Evolutionary conservation across 1,140 invertebrate genomes (phyloP).

Genomic region (Drosophila pectinifera): DNA sequence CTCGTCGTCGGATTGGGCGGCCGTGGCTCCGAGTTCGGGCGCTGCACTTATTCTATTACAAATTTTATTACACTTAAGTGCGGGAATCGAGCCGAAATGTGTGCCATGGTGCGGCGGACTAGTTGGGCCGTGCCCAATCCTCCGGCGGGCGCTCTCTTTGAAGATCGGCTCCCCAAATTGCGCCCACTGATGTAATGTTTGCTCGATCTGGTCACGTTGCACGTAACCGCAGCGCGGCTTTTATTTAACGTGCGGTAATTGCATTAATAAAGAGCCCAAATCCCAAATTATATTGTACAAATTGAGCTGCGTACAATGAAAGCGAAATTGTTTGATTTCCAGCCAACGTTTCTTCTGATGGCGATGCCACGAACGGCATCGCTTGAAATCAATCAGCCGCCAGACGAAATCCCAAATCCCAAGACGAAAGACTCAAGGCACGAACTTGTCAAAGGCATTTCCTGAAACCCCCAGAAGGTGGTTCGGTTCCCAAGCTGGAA

Average conservation of each 20-base stretch:
- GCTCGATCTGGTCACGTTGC: constrained; percentile 79
- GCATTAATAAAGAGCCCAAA: constrained; percentile 81
- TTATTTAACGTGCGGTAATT: constrained; percentile 81
- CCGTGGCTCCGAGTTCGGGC: constrained; percentile 14
- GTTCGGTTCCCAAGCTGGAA: neutral
- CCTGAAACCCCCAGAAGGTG: constrained; percentile 1
- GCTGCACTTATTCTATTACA: constrained; percentile 77
- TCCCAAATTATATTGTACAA: constrained; percentile 81
- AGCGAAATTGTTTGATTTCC: constrained; percentile 81
- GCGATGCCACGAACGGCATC: constrained; percentile 27
- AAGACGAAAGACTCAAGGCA: constrained; percentile 32
- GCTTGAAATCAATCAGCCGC: constrained; percentile 51
- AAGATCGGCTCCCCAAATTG: constrained; percentile 58
- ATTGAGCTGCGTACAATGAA: constrained; percentile 81
- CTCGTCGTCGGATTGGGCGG: neutral
- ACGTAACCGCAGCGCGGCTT: constrained; percentile 78
- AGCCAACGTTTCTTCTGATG: constrained; percentile 7
- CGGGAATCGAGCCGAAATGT: constrained; percentile 74
- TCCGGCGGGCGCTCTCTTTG: constrained; percentile 69
- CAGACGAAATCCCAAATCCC: neutral
- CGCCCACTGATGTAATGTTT: constrained; percentile 75
- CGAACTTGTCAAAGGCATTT: constrained; percentile 55
- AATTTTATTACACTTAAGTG: constrained; percentile 82
- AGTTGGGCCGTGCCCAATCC: constrained; percentile 71
- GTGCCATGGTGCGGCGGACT: constrained; percentile 64